Base-by-base conservation (phyloP, 37 sponge, comb jelly and placozoan genomes). In the Oopsacas minuta region DNA sequence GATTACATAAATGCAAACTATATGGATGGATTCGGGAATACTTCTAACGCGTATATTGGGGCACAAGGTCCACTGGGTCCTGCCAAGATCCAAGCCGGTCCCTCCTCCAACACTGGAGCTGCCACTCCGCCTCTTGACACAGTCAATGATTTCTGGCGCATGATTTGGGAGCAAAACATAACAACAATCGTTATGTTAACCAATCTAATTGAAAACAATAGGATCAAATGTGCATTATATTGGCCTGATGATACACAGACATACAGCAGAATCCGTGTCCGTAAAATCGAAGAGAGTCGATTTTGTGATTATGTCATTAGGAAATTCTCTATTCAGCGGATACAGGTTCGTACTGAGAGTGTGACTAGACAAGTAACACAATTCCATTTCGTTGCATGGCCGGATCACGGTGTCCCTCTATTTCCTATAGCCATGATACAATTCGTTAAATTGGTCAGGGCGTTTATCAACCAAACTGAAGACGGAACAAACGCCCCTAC, bases 291-390 rank as follows among this genome's bases (percentile, higher is more conserved):
- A 61, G 75, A 61, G 75, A 61, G 22, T 34, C 75, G 28, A 12
- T 61, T 61, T 61, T 61, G 75, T 61, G 75, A 61, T 61, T 61
- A 61, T n/a, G 22, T 61, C 7, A 61, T 61, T n/a, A 25, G 75
- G 22, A 61, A 61, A n/a, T 61, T 61, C 22, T n/a, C 30, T 3
- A n/a, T 61, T 61, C 28, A 61, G 75, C 75, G 75, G 1, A 61
- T 61, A 10, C 75, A 61, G 75, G 75, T 61, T 5, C 20, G 75
- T 5, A 34, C 28, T 12, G 75, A 10, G 22, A 61, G 30, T 34
- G 75, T 3, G 28, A n/a, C 75, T 61, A 10, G 75, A n/a, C 75
- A 61, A 12, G 28, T 61, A 7, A 61, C 75, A 34, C 75, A 61
- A 12, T 61, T 61, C 75, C 75, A 61, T 34, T 61, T 61, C 75